phyloP scores from a whole-genome alignment of 2,888 invertebrate species.

The Miltochrista miniata region DNA sequence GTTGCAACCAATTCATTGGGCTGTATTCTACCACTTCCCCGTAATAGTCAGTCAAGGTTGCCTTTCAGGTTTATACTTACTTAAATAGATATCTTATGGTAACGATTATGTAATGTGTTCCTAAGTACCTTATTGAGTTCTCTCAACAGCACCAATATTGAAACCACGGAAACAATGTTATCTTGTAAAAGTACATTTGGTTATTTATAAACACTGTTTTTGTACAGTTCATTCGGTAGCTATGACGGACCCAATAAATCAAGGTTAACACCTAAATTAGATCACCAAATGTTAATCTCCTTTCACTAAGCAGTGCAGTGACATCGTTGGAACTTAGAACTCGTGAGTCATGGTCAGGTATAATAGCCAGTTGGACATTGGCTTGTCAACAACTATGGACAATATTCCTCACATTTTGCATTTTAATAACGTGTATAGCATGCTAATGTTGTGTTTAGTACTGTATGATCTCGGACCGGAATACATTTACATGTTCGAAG shows the following conservation, averaged over 20 bases:
- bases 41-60: too few relatives aligned
- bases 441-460: slow-evolving; percentile 59
- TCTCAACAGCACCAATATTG: background rate
- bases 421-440: slow-evolving; percentile 57
- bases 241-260: slow-evolving; percentile 44
- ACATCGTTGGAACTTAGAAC: slow-evolving; percentile 10
- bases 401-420: slow-evolving; percentile 55
- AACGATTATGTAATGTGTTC: too few relatives aligned
- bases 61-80: too few relatives aligned
- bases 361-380: slow-evolving; percentile 23
- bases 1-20: too few relatives aligned
- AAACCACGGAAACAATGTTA: slow-evolving; percentile 11
- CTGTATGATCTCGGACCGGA: slow-evolving; percentile 45
- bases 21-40: too few relatives aligned
- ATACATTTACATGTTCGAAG: slow-evolving; percentile 40
- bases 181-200: slow-evolving; percentile 1
- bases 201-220: slow-evolving; percentile 15
- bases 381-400: slow-evolving; percentile 32
- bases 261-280: slow-evolving; percentile 60
- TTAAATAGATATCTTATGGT: too few relatives aligned
- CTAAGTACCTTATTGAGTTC: background rate
- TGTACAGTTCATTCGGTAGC: slow-evolving; percentile 5
- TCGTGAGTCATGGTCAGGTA: slow-evolving; percentile 4
- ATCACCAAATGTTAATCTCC: slow-evolving; percentile 45
- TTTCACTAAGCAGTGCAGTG: slow-evolving; percentile 47